Evolutionary conservation across 2,888 invertebrate genomes (phyloP).

Genomic region (Rhopalosiphum nymphaeae): DNA sequence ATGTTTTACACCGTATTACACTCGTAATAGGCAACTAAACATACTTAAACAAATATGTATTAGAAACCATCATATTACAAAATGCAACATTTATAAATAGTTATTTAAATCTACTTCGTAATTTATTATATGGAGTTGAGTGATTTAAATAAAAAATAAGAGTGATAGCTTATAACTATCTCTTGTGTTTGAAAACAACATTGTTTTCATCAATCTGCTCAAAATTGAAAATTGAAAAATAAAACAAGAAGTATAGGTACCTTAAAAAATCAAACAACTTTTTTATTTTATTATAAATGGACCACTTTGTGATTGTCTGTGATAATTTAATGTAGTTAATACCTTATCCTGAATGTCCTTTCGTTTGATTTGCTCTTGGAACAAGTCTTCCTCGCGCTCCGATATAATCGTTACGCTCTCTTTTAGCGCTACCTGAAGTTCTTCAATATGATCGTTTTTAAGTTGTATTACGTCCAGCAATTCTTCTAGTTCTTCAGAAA

Average conservation of each 20-base stretch:
- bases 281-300: not conserved
- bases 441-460: constrained; percentile 80
- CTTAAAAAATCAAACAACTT: not conserved
- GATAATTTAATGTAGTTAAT: not conserved
- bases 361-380: constrained; percentile 77
- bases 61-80: not conserved
- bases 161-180: no score
- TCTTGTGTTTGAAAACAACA: not conserved
- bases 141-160: not conserved
- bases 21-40: constrained; percentile 15
- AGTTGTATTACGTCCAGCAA: constrained; percentile 74
- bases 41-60: constrained; percentile 67
- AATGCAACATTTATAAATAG: not conserved
- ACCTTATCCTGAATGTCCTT: constrained; percentile 79
- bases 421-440: constrained; percentile 86
- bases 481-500: constrained; percentile 75
- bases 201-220: not conserved
- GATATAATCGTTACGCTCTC: constrained; percentile 83
- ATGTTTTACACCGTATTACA: not conserved
- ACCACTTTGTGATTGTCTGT: not conserved
- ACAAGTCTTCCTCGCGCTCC: constrained; percentile 77
- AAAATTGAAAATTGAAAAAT: not conserved
- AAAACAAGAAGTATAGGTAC: not conserved
- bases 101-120: not conserved
- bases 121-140: not conserved